Evolutionary conservation across 2,797 vertebrate genomes (phyloP).

Genomic region (Serranus cabrilla): DNA sequence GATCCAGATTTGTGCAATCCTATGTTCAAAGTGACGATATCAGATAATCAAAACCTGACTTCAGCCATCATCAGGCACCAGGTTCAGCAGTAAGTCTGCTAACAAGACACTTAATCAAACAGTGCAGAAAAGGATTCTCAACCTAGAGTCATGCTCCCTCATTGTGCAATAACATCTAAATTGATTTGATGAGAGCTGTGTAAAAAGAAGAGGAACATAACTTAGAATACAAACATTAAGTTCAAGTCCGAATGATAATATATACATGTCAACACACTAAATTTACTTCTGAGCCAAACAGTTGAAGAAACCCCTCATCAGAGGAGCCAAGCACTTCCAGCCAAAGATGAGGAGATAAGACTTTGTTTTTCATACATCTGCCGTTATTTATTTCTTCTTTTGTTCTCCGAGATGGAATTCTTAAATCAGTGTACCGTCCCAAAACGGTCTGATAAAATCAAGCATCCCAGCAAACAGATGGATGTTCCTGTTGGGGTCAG

Average conservation of each 20-base stretch:
- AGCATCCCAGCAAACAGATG: slow-evolving; percentile 52
- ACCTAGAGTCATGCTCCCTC: neutral
- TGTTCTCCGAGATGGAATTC: slow-evolving; percentile 48
- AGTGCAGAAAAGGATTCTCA: neutral
- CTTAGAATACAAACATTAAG: neutral
- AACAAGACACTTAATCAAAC: neutral
- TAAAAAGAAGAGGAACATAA: neutral
- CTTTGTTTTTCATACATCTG: slow-evolving; percentile 45
- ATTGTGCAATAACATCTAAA: neutral
- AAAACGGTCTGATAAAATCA: slow-evolving; percentile 42
- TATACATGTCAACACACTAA: slow-evolving; percentile 1
- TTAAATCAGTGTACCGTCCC: slow-evolving; percentile 28
- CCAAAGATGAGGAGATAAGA: slow-evolving; percentile 47
- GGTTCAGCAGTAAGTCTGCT: too few species aligned
- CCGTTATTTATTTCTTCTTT: slow-evolving; percentile 55
- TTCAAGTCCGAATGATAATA: slow-evolving; percentile 6
- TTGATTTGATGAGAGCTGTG: neutral
- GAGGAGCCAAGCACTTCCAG: slow-evolving; percentile 21
- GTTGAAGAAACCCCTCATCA: slow-evolving; percentile 14
- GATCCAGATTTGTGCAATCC: slow-evolving; percentile 6
- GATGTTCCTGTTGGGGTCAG: slow-evolving; percentile 37
- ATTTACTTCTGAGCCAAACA: slow-evolving; percentile 15
- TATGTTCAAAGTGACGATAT: slow-evolving; percentile 12
- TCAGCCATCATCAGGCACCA: neutral
- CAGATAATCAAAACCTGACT: slow-evolving; percentile 11